Percentiles rank a stretch among this genome's conserved stretches.
phyloP scores from a whole-genome alignment of 1,140 invertebrate species.

The Calephelis nemesis region DNA sequence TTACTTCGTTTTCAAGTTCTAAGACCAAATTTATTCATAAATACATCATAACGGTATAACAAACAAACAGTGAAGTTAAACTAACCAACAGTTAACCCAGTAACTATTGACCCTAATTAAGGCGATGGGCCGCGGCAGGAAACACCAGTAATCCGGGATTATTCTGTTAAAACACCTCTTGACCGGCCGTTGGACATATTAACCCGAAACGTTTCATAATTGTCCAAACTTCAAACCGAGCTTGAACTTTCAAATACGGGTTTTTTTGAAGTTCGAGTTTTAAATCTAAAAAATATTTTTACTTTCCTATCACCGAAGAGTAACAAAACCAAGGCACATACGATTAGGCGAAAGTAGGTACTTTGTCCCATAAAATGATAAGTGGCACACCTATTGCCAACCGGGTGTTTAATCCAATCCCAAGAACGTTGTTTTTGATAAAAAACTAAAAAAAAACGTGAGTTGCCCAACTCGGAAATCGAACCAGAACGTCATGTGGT shows the following conservation, averaged over 20 bases:
- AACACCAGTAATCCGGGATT: constrained; percentile 66
- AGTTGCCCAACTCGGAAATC: no score
- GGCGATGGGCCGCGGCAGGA: constrained; percentile 55
- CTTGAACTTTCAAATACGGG: not conserved
- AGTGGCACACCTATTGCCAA: no score
- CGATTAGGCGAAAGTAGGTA: no score
- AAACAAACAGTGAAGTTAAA: constrained; percentile 27
- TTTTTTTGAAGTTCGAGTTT: not conserved
- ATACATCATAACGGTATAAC: not conserved
- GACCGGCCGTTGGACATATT: constrained; percentile 41
- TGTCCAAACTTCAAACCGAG: not conserved
- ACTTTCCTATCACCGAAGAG: no score
- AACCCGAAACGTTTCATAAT: constrained; percentile 17
- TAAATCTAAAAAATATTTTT: not conserved
- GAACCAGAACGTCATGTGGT: no score
- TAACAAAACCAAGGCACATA: no score
- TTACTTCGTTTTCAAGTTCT: not conserved
- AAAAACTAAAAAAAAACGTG: no score
- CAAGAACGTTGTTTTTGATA: no score
- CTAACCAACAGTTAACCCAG: constrained; percentile 42
- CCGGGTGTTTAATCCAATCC: no score
- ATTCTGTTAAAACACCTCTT: constrained; percentile 70
- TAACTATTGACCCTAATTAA: constrained; percentile 72
- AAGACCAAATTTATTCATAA: constrained; percentile 3
- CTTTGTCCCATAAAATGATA: no score